These are phyloP conservation scores for Exocentrus adspersus DNA, from an alignment of 2,888 invertebrate genomes.

Conservation along the genomic window DNA sequence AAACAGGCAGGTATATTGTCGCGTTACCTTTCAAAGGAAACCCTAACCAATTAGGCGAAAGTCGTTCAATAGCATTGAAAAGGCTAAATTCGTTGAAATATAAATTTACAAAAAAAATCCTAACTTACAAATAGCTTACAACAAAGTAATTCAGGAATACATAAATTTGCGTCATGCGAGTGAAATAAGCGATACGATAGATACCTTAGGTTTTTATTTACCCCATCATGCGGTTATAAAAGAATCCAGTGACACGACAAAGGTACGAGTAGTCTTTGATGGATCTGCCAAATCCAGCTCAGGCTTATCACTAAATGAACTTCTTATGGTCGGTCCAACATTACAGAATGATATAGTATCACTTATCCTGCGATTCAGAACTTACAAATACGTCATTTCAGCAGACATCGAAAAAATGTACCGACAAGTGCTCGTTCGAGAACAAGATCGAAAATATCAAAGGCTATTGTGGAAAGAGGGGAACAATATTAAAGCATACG, in stretches of 20 bases:
- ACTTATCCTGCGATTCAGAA: conserved; percentile 41
- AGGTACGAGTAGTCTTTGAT: conserved; percentile 44
- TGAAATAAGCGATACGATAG: background rate
- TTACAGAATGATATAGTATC: conserved; percentile 39
- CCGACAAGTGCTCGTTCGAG: conserved; percentile 34
- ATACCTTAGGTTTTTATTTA: conserved; percentile 29
- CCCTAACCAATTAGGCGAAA: background rate
- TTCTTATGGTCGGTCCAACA: conserved; percentile 30
- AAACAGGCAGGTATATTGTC: background rate
- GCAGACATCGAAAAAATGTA: conserved; percentile 46
- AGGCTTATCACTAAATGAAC: conserved; percentile 37
- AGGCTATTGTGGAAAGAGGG: conserved; percentile 34
- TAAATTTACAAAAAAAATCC: background rate
- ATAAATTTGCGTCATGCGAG: conserved; percentile 22
- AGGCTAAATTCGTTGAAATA: background rate
- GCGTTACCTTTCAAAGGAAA: background rate
- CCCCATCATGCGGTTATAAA: conserved; percentile 45
- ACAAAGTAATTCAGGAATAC: conserved; percentile 36
- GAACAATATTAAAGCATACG: conserved; percentile 26
- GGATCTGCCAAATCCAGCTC: conserved; percentile 31
- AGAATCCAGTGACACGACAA: conserved; percentile 39
- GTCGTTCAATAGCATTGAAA: background rate
- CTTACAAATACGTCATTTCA: conserved; percentile 34
- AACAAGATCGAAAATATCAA: conserved; percentile 32
- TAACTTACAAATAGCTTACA: conserved; percentile 1